Evolutionary conservation across 1,140 invertebrate species (phyloP).

Genomic region (Lepidotrigona ventralis): DNA sequence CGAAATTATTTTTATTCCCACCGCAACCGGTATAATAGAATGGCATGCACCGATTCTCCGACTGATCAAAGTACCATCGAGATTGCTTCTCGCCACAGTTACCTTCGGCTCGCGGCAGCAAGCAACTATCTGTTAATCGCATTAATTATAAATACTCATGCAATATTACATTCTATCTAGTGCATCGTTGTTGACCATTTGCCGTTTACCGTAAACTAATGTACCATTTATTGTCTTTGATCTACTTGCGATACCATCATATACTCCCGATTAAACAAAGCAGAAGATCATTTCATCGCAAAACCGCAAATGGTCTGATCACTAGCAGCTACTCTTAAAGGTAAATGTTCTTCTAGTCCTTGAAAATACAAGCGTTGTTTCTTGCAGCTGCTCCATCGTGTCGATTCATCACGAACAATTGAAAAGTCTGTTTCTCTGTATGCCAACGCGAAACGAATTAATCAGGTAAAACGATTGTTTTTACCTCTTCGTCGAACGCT

Average conservation of each 20-base stretch:
- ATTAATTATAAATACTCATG: conserved; percentile 72
- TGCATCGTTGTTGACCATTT: background rate
- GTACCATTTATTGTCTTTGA: no score
- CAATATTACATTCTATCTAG: conserved; percentile 62
- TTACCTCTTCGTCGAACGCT: background rate
- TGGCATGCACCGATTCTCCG: conserved; percentile 93
- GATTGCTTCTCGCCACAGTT: conserved; percentile 89
- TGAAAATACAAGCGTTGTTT: conserved; percentile 26
- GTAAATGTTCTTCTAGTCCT: background rate
- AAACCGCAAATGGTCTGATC: background rate
- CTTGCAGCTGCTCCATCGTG: background rate
- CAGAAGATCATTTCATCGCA: background rate
- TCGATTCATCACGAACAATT: no score
- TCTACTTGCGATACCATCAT: no score
- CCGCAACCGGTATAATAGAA: conserved; percentile 97
- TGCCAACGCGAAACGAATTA: background rate
- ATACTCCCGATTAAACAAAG: background rate
- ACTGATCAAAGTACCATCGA: conserved; percentile 92
- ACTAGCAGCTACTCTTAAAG: background rate
- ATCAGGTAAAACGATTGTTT: background rate
- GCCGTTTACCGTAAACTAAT: background rate
- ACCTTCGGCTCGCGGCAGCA: conserved; percentile 88
- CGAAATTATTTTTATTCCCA: conserved; percentile 94
- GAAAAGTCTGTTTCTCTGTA: background rate
- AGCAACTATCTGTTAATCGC: conserved; percentile 86